phyloP scores from a whole-genome alignment of 1,140 invertebrate species.

The Lepidurus packardi region DNA sequence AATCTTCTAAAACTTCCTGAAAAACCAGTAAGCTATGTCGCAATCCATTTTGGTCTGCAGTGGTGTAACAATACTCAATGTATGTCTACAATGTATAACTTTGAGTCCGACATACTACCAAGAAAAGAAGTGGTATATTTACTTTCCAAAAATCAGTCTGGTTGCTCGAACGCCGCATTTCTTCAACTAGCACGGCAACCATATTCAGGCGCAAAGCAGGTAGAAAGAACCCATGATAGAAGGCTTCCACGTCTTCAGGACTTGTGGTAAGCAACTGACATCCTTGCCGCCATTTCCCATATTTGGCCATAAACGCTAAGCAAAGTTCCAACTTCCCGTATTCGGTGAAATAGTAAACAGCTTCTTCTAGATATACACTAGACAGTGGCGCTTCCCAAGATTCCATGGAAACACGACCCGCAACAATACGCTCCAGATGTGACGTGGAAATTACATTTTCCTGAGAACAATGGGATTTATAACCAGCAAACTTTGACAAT shows the following conservation, averaged over 20 bases:
- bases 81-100: not conserved
- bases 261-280: slow-evolving; percentile 59
- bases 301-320: slow-evolving; percentile 62
- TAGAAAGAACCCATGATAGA: slow-evolving; percentile 62
- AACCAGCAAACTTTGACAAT: not conserved
- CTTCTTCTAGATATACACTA: slow-evolving; percentile 24
- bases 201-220: slow-evolving; percentile 56
- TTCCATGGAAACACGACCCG: not conserved
- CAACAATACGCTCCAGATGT: not conserved
- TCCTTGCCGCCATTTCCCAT: slow-evolving; percentile 55
- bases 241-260: slow-evolving; percentile 57
- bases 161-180: slow-evolving; percentile 56
- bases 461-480: not conserved
- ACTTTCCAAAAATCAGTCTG: slow-evolving; percentile 60
- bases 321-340: slow-evolving; percentile 63
- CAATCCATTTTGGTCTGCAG: not conserved
- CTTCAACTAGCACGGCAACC: slow-evolving; percentile 54
- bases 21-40: slow-evolving; percentile 4
- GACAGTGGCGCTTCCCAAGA: not conserved
- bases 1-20: not conserved
- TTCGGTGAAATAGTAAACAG: slow-evolving; percentile 57
- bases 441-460: not conserved
- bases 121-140: slow-evolving; percentile 33
- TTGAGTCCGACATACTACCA: not conserved
- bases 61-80: not conserved